Evolutionary conservation across 2,797 vertebrate genomes (phyloP), one percentile per base, ranked within the genome.

Genomic region (Microcaecilia unicolor): DNA sequence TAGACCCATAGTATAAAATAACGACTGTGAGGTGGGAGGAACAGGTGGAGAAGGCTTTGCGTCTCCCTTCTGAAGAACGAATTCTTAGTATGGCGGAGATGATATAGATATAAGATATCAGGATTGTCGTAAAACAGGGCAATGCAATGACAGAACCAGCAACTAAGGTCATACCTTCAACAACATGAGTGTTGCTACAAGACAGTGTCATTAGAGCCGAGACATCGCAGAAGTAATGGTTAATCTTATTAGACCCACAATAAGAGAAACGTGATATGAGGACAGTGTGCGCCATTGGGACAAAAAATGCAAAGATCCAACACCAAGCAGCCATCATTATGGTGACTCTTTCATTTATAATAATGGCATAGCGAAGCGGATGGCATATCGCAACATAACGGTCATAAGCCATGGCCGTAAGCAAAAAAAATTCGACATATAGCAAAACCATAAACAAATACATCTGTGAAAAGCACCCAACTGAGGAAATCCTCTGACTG

Each of bases 381-480:
- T 51, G 58, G 23, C 69, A 71, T 27, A 73, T 70, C 31, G 74
- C 69, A 25, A 67, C 17, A 28, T 65, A 78, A 5, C 25, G 31
- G 22, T 78, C 70, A 19, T 70, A 79, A 33, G 67, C 73, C 73
- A 76, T 79, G 13, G 58, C 55, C 4, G 72, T 67, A 8, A 77
- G 61, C 10, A 75, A 58, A 31, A 77, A 74, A 31, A 64, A 75
- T 15, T 78, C 64, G 4, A 64, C 61, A 30, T 70, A 74, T 25
- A 74, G 69, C 26, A 77, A 34, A 17, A 67, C 70, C 27, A 78
- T 65, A 45, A 78, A 64, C 28, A 68, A 70, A 19, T 74, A 76
- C 2, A 77, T 48, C 12, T 78, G 73, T 20, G 62, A 15, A 6
- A 53, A 48, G 19, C 72, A 78, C 10, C 41, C 49, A 0, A 25